Evolutionary conservation across 2,797 vertebrate species (phyloP).

Genomic region (Neosilurus hyrtlii): DNA sequence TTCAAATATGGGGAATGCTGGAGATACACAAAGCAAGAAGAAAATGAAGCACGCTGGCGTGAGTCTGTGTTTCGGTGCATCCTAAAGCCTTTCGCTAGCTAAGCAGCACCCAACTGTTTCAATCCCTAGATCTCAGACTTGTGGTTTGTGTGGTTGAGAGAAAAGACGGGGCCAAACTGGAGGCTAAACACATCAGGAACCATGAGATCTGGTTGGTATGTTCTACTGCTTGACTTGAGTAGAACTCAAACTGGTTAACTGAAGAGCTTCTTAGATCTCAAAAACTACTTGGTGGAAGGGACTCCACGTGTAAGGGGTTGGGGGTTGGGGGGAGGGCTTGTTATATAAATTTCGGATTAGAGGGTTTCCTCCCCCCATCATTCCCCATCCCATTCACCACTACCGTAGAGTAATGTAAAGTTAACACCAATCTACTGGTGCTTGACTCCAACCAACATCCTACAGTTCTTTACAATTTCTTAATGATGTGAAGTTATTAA

Average conservation of each 20-base stretch:
- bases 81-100: conserved; percentile 1
- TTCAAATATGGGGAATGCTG: neutral
- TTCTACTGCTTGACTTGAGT: neutral
- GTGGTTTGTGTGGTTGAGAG: neutral
- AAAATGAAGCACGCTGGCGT: conserved; percentile 26
- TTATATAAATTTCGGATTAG: neutral
- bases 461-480: neutral
- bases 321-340: neutral
- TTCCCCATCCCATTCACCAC: neutral
- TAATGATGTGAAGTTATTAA: neutral
- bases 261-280: neutral
- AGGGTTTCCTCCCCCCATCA: neutral
- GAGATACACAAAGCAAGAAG: conserved; percentile 17
- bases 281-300: neutral
- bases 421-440: neutral
- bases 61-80: conserved; percentile 19
- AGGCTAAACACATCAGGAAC: conserved; percentile 6
- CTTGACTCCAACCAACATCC: neutral
- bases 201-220: too few species aligned
- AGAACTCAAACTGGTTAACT: neutral
- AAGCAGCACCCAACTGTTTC: conserved; percentile 28
- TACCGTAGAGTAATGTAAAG: neutral
- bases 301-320: neutral
- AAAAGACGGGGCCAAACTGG: neutral
- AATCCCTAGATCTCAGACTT: neutral